A percentile compares a stretch with the other conserved stretches of the same genome.
Evolutionary conservation across 2,797 vertebrate species (phyloP).

Genomic region (Capromys pilorides): DNA sequence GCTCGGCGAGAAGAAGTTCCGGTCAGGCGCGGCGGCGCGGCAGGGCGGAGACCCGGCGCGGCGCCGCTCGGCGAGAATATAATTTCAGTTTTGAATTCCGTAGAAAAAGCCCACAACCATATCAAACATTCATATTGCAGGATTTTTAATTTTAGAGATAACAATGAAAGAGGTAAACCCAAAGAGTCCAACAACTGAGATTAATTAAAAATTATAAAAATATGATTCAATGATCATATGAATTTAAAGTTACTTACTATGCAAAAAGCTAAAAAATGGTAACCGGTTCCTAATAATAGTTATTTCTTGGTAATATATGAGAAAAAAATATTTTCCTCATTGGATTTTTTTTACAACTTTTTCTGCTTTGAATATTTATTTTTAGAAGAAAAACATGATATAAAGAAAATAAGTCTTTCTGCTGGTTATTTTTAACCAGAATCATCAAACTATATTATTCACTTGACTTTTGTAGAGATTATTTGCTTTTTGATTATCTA

Average conservation of each 20-base stretch:
- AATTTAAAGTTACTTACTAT: background rate
- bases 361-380: conserved; percentile 19
- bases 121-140: conserved; percentile 5
- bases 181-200: conserved; percentile 14
- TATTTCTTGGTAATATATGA: background rate
- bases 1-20: no score
- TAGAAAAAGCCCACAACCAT: conserved; percentile 37
- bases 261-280: background rate
- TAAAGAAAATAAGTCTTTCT: background rate
- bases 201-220: conserved; percentile 28
- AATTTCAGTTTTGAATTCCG: conserved; percentile 59
- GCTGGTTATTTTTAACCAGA: conserved; percentile 12
- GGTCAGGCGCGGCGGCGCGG: no score
- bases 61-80: no score
- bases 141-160: conserved; percentile 32
- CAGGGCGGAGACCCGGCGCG: no score
- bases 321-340: conserved; percentile 46
- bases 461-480: background rate
- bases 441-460: background rate
- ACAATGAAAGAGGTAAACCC: background rate
- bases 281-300: background rate
- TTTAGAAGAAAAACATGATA: conserved; percentile 38
- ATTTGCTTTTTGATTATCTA: conserved; percentile 11
- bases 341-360: conserved; percentile 32
- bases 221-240: background rate